phyloP scores from a whole-genome alignment of 2,888 invertebrate species.

The Strigamia crassipes region DNA sequence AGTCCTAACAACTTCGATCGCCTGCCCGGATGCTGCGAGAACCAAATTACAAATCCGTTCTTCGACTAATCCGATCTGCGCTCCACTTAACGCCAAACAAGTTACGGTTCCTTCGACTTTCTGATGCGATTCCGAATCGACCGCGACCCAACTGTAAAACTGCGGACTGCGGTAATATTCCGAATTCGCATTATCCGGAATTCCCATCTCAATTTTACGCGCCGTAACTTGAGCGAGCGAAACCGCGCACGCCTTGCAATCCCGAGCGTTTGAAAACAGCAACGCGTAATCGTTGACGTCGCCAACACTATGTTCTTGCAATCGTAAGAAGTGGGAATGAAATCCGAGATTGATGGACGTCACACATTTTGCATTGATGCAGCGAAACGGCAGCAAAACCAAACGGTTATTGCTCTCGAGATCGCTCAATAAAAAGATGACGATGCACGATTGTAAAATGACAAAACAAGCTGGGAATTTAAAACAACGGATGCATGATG shows the following conservation, averaged over 20 bases:
- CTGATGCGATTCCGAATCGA: neutral
- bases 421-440: neutral
- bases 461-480: constrained; percentile 1
- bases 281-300: neutral
- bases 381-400: neutral
- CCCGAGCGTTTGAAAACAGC: neutral
- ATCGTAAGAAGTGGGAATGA: neutral
- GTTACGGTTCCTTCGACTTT: neutral
- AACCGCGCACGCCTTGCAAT: neutral
- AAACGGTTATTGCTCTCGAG: neutral
- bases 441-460: neutral
- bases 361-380: neutral
- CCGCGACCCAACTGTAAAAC: neutral
- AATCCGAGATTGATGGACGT: neutral
- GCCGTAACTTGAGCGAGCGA: neutral
- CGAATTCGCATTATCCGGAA: neutral
- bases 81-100: neutral
- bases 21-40: neutral
- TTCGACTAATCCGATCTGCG: neutral
- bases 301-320: neutral
- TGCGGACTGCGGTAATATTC: neutral
- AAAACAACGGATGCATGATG: neutral
- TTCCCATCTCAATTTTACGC: neutral
- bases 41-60: neutral
- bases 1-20: neutral